Evolutionary conservation across 2,888 invertebrate genomes (phyloP), one percentile per base, ranked within the genome.

Genomic region (Elysia crispata): DNA sequence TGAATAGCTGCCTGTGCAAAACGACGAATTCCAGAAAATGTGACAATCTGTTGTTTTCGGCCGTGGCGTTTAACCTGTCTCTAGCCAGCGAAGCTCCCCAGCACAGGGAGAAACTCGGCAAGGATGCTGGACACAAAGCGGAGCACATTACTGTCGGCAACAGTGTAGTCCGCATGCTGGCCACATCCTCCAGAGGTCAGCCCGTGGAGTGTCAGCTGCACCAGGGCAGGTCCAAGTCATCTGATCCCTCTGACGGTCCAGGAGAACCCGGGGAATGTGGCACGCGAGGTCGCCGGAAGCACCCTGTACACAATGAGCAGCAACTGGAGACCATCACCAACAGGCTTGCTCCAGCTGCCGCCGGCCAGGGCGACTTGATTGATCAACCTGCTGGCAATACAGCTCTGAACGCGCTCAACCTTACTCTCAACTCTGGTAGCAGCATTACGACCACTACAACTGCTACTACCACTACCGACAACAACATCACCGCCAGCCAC

Each of bases 221-320:
- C 11, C 87, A 89, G 74, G 80, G 85, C 30, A 85, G 87, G 79
- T 88, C 89, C 83, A 86, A 86, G 82, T 89, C 88, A 49, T 88
- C 86, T 82, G 88, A 89, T 73, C 87, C 86, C 1, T 86, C 86
- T 64, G 88, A 88, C 70, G 76, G 77, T n/a, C 49, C 33, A 80
- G 69, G 70, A 18, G 49, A 79, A 54, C 31, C 18, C 0, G 79
- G 76, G 15, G 77, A 82, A 67, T 85, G 85, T 49, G 84, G 41
- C 41, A 3, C 5, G 3, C 3, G 41, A 41, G 11, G 41, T 41
- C 41, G 11, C 41, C 41, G 41, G 3, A 41, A 41, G 11, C 41
- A 41, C 41, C 41, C 41, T 41, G 11, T 11, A 41, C 3, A 3
- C 41, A 11, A 3, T 11, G 41, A 41, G 11, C 3, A 11, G 3